These are phyloP conservation scores for Cladorhizidae sp. DNA, from an alignment of 37 sponge, comb jelly and placozoan species.

Conservation along the genomic window DNA sequence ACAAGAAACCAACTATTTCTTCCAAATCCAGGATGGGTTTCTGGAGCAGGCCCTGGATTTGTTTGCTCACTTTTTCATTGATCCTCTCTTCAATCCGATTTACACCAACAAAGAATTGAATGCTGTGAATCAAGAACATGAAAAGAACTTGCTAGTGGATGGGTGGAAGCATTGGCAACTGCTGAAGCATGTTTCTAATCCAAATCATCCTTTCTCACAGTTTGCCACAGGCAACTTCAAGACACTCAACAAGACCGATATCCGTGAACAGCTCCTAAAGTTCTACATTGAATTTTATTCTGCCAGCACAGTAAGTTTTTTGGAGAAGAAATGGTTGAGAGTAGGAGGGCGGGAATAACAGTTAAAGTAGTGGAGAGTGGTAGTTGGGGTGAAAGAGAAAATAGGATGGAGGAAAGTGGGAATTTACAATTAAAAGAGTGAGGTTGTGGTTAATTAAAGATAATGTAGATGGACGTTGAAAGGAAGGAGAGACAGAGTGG, in stretches of 20 bases:
- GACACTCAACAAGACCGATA: slow-evolving; percentile 57
- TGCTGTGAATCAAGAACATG: slow-evolving; percentile 92
- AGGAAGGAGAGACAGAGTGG: too few species aligned
- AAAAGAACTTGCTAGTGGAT: slow-evolving; percentile 59
- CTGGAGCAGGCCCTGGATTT: slow-evolving; percentile 81
- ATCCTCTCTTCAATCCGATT: slow-evolving; percentile 71
- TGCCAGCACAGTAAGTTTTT: slow-evolving; percentile 60
- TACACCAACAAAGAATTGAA: slow-evolving; percentile 66
- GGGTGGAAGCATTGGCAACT: slow-evolving; percentile 80
- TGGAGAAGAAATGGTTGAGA: too few species aligned
- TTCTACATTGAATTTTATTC: slow-evolving; percentile 69
- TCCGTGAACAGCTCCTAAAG: slow-evolving; percentile 20
- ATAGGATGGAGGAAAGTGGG: too few species aligned
- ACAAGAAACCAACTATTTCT: slow-evolving; percentile 91
- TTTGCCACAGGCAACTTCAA: slow-evolving; percentile 70
- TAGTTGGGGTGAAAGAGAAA: too few species aligned
- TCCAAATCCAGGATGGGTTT: slow-evolving; percentile 50
- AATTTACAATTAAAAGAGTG: too few species aligned
- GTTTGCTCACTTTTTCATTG: slow-evolving; percentile 91
- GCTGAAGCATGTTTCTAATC: slow-evolving; percentile 73
- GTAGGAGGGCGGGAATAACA: background rate
- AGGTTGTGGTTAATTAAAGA: too few species aligned
- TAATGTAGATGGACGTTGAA: too few species aligned
- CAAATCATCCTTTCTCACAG: slow-evolving; percentile 51
- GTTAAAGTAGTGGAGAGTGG: too few species aligned